Evolutionary conservation across 1,140 invertebrate species (phyloP).

Genomic region (Meloidogyne chitwoodi): DNA sequence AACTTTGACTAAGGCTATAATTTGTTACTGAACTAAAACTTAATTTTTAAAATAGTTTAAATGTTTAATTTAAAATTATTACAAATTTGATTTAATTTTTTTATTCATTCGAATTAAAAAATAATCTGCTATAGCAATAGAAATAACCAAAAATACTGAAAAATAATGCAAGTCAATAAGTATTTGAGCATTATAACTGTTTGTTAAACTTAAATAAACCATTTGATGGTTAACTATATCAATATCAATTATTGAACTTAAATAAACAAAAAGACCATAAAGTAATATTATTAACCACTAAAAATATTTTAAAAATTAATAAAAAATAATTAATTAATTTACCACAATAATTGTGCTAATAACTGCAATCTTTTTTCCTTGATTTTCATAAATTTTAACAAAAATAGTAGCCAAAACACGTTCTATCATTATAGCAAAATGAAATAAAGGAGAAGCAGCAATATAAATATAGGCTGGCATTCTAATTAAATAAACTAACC

Average conservation of each 20-base stretch:
- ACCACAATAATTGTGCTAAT: background rate
- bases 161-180: background rate
- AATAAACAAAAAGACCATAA: background rate
- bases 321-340: background rate
- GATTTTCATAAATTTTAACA: slow-evolving; percentile 13
- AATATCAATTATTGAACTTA: no score
- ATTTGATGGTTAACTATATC: background rate
- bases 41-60: background rate
- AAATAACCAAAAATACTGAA: slow-evolving; percentile 5
- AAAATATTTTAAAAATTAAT: no score
- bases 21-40: slow-evolving; percentile 10
- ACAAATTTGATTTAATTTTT: slow-evolving; percentile 9
- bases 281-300: background rate
- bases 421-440: slow-evolving; percentile 16
- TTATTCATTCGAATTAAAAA: slow-evolving; percentile 4
- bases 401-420: background rate
- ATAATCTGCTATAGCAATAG: slow-evolving; percentile 14
- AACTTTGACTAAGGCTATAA: slow-evolving; percentile 5
- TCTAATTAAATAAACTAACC: slow-evolving; percentile 12
- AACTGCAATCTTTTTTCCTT: slow-evolving; percentile 5
- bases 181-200: background rate
- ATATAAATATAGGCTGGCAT: slow-evolving; percentile 11
- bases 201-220: slow-evolving; percentile 5
- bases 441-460: slow-evolving; percentile 1
- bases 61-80: background rate